Base-by-base conservation (phyloP, 2,888 invertebrate genomes). In the Drepanosiphum platanoidis region DNA sequence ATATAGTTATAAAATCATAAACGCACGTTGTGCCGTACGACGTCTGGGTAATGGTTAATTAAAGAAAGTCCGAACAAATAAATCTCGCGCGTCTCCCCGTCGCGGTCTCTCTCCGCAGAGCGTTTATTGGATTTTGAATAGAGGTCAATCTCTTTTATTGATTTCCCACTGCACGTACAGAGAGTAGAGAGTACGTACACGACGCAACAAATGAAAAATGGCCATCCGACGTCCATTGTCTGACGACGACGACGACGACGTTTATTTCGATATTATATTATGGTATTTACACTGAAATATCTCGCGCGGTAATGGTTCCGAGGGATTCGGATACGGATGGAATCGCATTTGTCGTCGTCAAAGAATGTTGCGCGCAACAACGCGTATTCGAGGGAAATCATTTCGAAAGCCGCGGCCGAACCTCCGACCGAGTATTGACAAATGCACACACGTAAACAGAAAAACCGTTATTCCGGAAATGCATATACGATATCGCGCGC, bases 61-160 rank as follows among this genome's bases (percentile, higher is more conserved):
- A 52, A 18, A 52, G 18, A 52, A 52, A 27, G 61, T 61, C 8
- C 22, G 9, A 61, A 58, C 42, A 52, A 52, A 22, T 52, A 22
- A 18, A 52, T 52, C 52, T 52, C 22, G 7, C 18, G 13, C 61
- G 27, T 61, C 36, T 77, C 39, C 11, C 30, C 9, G 22, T 64
- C 39, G 18, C 34, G 22, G 34, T 39, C 27, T 18, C 39, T 64
- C 30, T n/a, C 9, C 9, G 9, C 9, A 39, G 39, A 9, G 39
- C 4, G 39, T 39, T 39, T 39, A 18, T n/a, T n/a, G 52, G 36
- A 61, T 27, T 61, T 61, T 36, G 64, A 64, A 78, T 64, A 78
- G 22, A 27, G 77, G 77, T 78, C 77, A 78, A 78, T 64, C 39
- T 64, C 39, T 64, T 39, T 78, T 78, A 78, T 78, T 39, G 77